A percentile compares a stretch with the other conserved stretches of the same genome.
Evolutionary conservation across 64 coral and sea anemone genomes (phyloP).

Genomic region (Stichodactyla mertensii): DNA sequence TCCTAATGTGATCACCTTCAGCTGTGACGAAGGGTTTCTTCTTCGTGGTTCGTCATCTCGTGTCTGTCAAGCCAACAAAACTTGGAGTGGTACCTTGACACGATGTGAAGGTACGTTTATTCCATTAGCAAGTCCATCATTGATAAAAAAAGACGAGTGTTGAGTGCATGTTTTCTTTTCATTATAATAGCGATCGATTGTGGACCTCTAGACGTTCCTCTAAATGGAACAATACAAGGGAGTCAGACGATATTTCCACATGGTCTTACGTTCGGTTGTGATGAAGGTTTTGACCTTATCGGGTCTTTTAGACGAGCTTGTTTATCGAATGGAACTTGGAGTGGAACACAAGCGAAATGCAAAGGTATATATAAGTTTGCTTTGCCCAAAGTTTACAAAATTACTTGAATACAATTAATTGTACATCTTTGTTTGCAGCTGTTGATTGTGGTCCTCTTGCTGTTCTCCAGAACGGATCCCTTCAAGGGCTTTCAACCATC

Average conservation of each 20-base stretch:
- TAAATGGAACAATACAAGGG: conserved; percentile 21
- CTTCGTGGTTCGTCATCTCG: too few species aligned
- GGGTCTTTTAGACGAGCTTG: conserved; percentile 25
- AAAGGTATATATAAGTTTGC: conserved; percentile 7
- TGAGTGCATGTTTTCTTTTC: too few species aligned
- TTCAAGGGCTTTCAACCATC: conserved; percentile 25
- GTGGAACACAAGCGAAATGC: conserved; percentile 28
- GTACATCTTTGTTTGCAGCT: background rate
- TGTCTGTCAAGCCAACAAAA: too few species aligned
- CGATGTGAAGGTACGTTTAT: conserved; percentile 23
- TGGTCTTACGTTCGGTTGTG: background rate
- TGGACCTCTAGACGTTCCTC: background rate
- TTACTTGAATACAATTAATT: too few species aligned
- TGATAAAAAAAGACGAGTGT: too few species aligned
- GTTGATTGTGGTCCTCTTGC: conserved; percentile 38
- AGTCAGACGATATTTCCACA: too few species aligned
- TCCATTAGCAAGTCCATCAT: too few species aligned
- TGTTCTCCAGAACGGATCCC: conserved; percentile 23
- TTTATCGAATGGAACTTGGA: conserved; percentile 44
- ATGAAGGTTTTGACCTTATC: conserved; percentile 35
- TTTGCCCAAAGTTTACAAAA: too few species aligned
- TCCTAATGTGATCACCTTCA: too few species aligned
- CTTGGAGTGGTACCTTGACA: background rate
- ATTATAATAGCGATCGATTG: too few species aligned
- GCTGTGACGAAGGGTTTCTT: too few species aligned